Evolutionary conservation across 2,888 invertebrate genomes (phyloP).

Genomic region (Caradrina clavipalpis): DNA sequence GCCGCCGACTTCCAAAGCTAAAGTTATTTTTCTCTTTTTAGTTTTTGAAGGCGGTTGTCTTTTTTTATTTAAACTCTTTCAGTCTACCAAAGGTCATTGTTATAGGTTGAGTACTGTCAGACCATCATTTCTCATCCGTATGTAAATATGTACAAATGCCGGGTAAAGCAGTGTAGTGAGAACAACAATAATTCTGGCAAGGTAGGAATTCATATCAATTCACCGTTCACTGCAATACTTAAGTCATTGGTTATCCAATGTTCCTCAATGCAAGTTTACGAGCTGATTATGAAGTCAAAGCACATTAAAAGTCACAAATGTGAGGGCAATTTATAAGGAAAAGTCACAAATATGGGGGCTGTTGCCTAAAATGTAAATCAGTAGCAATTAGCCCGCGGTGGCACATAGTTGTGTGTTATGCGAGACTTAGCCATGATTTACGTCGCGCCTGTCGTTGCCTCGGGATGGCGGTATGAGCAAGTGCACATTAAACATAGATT

Average conservation of each 20-base stretch:
- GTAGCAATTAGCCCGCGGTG: conserved; percentile 42
- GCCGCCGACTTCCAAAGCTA: no score
- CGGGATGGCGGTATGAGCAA: conserved; percentile 34
- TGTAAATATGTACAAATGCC: no score
- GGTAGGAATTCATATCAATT: neutral
- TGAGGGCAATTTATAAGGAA: conserved; percentile 21
- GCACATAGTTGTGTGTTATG: conserved; percentile 46
- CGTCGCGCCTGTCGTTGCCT: neutral
- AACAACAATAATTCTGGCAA: no score
- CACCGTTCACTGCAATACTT: neutral
- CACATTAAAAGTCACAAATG: conserved; percentile 31
- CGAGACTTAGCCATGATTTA: conserved; percentile 47
- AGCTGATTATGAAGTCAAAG: conserved; percentile 24
- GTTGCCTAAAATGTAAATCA: conserved; percentile 50
- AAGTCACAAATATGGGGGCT: conserved; percentile 31
- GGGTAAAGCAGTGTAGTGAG: no score
- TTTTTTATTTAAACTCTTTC: no score
- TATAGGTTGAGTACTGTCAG: no score
- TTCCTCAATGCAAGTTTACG: conserved; percentile 1
- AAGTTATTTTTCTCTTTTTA: no score
- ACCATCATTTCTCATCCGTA: no score
- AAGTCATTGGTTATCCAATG: neutral
- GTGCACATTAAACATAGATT: neutral
- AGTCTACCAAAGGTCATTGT: no score
- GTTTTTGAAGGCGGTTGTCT: no score